Conservation (phyloP, 2,797 vertebrate species). For the Petrocephalus sullivani region DNA sequence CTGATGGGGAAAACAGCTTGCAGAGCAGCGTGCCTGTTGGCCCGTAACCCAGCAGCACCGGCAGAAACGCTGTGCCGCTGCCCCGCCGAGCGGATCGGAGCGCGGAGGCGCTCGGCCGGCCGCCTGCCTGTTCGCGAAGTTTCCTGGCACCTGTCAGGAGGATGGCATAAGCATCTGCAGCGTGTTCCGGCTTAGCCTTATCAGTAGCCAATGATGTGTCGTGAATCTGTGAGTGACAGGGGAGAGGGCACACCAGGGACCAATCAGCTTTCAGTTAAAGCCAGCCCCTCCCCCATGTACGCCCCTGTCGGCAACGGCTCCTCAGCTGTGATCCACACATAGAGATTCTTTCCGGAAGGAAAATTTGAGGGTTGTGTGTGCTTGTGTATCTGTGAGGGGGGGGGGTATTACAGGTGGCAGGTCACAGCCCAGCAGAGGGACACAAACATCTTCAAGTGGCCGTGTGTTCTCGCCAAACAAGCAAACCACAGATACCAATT, state of each 20-base stretch:
- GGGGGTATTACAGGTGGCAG: neutral
- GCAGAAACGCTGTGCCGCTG: neutral
- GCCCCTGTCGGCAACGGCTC: neutral
- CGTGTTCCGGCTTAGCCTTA: neutral
- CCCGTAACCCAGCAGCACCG: neutral
- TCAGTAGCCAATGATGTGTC: neutral
- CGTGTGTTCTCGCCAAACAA: constrained; percentile 21
- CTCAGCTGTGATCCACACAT: neutral
- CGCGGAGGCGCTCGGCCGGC: no score
- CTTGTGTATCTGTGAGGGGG: neutral
- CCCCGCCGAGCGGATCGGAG: neutral
- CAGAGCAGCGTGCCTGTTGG: neutral
- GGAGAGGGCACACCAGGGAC: neutral
- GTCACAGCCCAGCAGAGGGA: neutral
- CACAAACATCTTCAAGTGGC: neutral
- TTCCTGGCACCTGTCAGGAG: neutral
- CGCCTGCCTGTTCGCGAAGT: neutral
- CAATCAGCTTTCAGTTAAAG: neutral
- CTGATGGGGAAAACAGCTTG: constrained; percentile 2
- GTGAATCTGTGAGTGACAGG: neutral
- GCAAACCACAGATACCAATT: constrained; percentile 36
- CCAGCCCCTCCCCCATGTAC: neutral
- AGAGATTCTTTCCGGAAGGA: neutral
- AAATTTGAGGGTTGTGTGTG: neutral
- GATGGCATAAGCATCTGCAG: neutral